A percentile compares a stretch with the other conserved stretches of the same genome.
Conservation (phyloP, 2,797 vertebrate species). For the Eleutherodactylus coqui region DNA sequence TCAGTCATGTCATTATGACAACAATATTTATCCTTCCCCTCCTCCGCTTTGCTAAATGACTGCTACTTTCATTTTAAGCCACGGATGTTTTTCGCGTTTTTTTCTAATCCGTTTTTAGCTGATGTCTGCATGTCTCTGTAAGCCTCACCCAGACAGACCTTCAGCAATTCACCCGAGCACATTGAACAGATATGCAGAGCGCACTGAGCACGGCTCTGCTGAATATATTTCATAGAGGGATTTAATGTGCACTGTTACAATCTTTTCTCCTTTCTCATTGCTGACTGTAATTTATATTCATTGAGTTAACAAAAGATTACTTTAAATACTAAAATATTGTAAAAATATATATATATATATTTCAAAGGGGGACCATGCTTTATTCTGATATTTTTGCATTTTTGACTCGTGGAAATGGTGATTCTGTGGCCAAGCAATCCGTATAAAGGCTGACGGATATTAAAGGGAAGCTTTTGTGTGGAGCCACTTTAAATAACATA, state of each 20-base stretch:
- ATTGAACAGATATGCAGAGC: constrained; percentile 44
- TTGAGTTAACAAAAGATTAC: background rate
- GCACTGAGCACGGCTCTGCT: background rate
- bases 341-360: background rate
- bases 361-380: background rate
- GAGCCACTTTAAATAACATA: background rate
- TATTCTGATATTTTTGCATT: background rate
- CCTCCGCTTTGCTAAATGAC: constrained; percentile 47
- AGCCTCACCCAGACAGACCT: constrained; percentile 58
- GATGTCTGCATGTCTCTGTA: constrained; percentile 58
- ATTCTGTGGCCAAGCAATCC: background rate
- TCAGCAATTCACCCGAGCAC: constrained; percentile 45
- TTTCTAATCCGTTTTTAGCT: constrained; percentile 59
- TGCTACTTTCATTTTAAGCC: constrained; percentile 52
- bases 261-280: background rate
- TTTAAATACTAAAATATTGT: background rate
- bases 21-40: constrained; percentile 48
- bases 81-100: constrained; percentile 43
- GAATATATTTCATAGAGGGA: constrained; percentile 2
- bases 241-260: background rate
- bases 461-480: background rate
- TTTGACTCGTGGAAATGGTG: background rate
- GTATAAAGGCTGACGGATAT: background rate
- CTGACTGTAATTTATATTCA: background rate
- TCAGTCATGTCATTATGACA: constrained; percentile 44